A percentile compares a stretch with the other conserved stretches of the same genome.
phyloP scores from a whole-genome alignment of 2,888 invertebrate species.

The Callosobruchus maculatus region DNA sequence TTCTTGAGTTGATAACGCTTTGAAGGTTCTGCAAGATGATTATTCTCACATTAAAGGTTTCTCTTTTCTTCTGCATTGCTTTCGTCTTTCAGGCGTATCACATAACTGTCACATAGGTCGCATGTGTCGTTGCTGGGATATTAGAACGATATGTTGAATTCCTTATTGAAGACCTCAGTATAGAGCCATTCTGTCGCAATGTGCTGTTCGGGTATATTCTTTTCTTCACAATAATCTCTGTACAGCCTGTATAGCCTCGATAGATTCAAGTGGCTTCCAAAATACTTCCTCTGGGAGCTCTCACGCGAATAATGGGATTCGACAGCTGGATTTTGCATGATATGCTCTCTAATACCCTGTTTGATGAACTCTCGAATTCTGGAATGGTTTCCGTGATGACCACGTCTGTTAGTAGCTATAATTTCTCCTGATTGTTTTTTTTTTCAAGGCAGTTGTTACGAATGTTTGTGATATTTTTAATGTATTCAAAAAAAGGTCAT shows the following conservation, averaged over 20 bases:
- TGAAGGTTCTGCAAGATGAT: no score
- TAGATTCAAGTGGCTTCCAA: slow-evolving; percentile 9
- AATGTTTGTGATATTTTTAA: background rate
- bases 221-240: slow-evolving; percentile 10
- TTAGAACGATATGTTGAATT: slow-evolving; percentile 8
- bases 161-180: slow-evolving; percentile 10
- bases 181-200: slow-evolving; percentile 12
- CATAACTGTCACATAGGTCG: slow-evolving; percentile 4
- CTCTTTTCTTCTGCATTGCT: no score
- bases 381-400: no score
- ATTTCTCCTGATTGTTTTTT: slow-evolving; percentile 1
- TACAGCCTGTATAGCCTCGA: slow-evolving; percentile 11
- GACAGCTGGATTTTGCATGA: slow-evolving; percentile 9
- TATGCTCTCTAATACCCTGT: slow-evolving; percentile 8
- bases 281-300: slow-evolving; percentile 6
- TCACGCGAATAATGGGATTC: slow-evolving; percentile 11
- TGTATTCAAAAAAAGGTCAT: background rate
- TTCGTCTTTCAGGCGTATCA: slow-evolving; percentile 1
- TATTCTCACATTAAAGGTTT: no score
- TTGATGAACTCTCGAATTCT: slow-evolving; percentile 5
- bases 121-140: slow-evolving; percentile 3
- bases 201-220: slow-evolving; percentile 7
- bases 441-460: background rate
- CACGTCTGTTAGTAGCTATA: no score
- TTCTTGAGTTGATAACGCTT: no score